These are phyloP conservation scores for Notiomystis cincta DNA, from an alignment of 2,113 vertebrate genomes.

Conservation along the genomic window DNA sequence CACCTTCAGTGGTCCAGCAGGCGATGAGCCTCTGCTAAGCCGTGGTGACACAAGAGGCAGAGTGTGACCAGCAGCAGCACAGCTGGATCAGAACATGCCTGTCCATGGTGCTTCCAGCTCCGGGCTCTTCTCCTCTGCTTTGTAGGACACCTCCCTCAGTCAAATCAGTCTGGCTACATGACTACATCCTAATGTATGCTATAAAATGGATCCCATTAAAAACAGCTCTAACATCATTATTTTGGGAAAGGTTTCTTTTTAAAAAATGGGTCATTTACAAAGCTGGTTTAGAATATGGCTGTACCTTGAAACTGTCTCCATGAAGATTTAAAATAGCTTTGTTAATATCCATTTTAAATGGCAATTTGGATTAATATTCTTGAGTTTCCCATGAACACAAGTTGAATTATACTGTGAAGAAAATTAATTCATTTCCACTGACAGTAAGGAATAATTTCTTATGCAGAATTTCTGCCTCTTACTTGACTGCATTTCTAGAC, in stretches of 20 bases:
- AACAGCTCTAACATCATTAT: fast-evolving
- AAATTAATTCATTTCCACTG: conserved; percentile 24
- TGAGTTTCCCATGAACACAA: not conserved
- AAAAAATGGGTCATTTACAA: not conserved
- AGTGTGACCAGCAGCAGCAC: not conserved
- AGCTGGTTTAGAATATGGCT: not conserved
- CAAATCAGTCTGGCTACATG: not conserved
- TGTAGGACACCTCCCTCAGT: not conserved
- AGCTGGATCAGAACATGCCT: not conserved
- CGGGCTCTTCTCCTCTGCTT: fast-evolving
- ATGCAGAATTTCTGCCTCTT: not conserved
- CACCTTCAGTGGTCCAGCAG: not conserved
- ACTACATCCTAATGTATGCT: not conserved
- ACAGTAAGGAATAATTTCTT: conserved; percentile 34
- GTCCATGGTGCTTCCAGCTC: not conserved
- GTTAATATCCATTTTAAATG: not conserved
- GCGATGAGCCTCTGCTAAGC: not conserved
- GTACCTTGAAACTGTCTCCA: not conserved
- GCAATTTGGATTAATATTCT: conserved; percentile 23
- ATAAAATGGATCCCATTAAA: not conserved
- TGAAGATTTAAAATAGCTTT: not conserved
- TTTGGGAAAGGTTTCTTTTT: not conserved
- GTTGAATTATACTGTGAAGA: not conserved
- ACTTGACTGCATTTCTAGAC: conserved; percentile 25
- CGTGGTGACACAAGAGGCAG: fast-evolving